These are phyloP conservation scores for Oxyura jamaicensis DNA, from an alignment of 2,113 vertebrate species.

Conservation along the genomic window DNA sequence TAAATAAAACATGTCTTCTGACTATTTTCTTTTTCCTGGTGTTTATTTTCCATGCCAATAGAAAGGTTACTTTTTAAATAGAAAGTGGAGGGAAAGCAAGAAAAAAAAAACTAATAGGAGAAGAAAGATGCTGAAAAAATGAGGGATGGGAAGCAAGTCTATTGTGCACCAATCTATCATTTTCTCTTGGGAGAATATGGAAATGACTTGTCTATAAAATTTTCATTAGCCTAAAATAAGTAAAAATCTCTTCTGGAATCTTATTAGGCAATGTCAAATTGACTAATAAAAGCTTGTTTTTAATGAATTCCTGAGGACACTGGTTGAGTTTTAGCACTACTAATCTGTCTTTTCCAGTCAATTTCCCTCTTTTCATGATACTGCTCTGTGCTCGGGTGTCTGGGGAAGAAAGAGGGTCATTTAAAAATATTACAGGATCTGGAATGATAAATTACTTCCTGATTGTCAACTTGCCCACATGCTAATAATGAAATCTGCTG, in stretches of 20 bases:
- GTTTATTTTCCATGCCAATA: slow-evolving; percentile 71
- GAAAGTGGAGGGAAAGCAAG: slow-evolving; percentile 9
- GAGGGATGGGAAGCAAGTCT: slow-evolving; percentile 31
- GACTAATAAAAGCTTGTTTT: slow-evolving; percentile 68
- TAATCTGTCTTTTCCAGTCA: slow-evolving; percentile 46
- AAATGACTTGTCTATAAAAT: slow-evolving; percentile 78
- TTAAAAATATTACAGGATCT: slow-evolving; percentile 26
- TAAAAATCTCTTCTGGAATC: slow-evolving; percentile 64
- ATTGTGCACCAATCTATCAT: slow-evolving; percentile 57
- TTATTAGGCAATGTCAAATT: slow-evolving; percentile 57
- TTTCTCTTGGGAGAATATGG: slow-evolving; percentile 67
- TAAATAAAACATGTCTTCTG: slow-evolving; percentile 70
- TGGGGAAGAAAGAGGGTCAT: slow-evolving; percentile 8
- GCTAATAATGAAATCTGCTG: neutral
- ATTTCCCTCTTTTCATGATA: slow-evolving; percentile 38
- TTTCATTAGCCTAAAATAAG: slow-evolving; percentile 75
- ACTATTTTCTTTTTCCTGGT: slow-evolving; percentile 65
- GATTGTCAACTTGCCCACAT: slow-evolving; percentile 10
- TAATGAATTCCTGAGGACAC: slow-evolving; percentile 70
- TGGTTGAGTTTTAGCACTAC: slow-evolving; percentile 40
- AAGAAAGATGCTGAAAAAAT: slow-evolving; percentile 61
- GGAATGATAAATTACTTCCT: slow-evolving; percentile 42
- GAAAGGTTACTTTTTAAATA: slow-evolving; percentile 42
- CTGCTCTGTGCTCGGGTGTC: slow-evolving; percentile 15
- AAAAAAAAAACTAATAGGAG: slow-evolving; percentile 26